A percentile compares a stretch with the other conserved stretches of the same genome.
Conservation (phyloP, 2,113 vertebrate genomes). For the Electrona antarctica region DNA sequence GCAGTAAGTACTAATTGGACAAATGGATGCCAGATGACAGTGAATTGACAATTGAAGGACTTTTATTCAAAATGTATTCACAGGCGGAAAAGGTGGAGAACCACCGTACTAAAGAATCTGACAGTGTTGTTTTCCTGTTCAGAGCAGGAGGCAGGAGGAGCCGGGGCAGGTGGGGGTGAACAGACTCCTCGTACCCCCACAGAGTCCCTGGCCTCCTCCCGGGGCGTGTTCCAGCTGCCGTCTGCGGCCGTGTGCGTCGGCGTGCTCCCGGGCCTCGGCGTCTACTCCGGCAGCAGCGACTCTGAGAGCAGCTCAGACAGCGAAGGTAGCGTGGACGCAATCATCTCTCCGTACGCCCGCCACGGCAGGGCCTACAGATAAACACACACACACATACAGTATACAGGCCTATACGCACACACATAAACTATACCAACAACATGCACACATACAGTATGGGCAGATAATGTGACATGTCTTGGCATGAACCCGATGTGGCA, state of each 20-base stretch:
- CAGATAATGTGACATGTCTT: too few species aligned
- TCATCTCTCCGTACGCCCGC: conserved; percentile 76
- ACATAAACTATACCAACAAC: conserved; percentile 5
- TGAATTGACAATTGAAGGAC: too few species aligned
- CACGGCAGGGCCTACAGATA: conserved; percentile 77
- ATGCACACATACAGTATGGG: conserved; percentile 6
- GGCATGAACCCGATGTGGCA: too few species aligned
- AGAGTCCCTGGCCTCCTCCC: conserved; percentile 49
- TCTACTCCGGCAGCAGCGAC: conserved; percentile 96
- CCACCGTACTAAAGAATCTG: neutral
- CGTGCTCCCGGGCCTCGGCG: conserved; percentile 92
- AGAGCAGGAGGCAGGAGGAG: conserved; percentile 65
- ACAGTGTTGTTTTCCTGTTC: conserved; percentile 29
- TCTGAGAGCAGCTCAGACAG: conserved; percentile 97
- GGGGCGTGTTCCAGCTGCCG: conserved; percentile 85
- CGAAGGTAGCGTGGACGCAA: conserved; percentile 91
- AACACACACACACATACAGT: conserved; percentile 44
- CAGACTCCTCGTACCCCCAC: conserved; percentile 4
- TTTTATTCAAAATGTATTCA: too few species aligned
- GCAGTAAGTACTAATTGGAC: too few species aligned
- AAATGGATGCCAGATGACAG: too few species aligned
- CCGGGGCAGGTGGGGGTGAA: conserved; percentile 25
- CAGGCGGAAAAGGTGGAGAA: too few species aligned
- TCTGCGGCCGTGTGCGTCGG: conserved; percentile 93
- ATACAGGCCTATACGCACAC: neutral